Conservation (phyloP, 2,113 vertebrate genomes). For the Damaliscus lunatus region DNA sequence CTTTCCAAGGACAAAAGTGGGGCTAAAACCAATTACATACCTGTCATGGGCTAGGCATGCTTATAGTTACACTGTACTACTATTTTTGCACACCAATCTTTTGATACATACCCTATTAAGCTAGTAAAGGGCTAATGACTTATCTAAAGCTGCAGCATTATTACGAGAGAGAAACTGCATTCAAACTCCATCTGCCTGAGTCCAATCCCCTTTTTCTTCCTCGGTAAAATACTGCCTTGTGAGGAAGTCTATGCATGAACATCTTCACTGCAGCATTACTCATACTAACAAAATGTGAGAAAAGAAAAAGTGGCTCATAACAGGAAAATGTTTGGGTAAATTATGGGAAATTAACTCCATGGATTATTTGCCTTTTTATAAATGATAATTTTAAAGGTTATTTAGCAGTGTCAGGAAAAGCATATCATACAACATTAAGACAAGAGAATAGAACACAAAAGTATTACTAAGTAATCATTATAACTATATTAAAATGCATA, state of each 20-base stretch:
- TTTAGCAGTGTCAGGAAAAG: neutral
- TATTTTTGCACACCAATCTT: neutral
- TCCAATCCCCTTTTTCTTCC: neutral
- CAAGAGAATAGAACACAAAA: neutral
- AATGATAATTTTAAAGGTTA: slow-evolving; percentile 46
- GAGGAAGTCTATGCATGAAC: neutral
- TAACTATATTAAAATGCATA: slow-evolving; percentile 43
- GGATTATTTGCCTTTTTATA: slow-evolving; percentile 30
- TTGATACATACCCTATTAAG: neutral
- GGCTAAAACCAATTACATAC: neutral
- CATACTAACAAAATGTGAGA: neutral
- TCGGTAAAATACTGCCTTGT: neutral
- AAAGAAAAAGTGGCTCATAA: neutral
- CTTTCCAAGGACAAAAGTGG: neutral
- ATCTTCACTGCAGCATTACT: neutral
- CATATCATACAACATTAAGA: neutral
- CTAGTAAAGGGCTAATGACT: neutral
- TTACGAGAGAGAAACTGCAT: neutral
- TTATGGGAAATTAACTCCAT: slow-evolving; percentile 16
- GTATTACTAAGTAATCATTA: neutral
- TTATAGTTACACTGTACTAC: neutral
- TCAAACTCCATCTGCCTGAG: neutral
- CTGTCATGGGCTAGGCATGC: neutral
- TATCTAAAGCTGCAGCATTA: neutral
- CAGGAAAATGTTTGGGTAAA: neutral